Base-by-base conservation (phyloP, 2,113 vertebrate genomes). In the Irena cyanogastra region DNA sequence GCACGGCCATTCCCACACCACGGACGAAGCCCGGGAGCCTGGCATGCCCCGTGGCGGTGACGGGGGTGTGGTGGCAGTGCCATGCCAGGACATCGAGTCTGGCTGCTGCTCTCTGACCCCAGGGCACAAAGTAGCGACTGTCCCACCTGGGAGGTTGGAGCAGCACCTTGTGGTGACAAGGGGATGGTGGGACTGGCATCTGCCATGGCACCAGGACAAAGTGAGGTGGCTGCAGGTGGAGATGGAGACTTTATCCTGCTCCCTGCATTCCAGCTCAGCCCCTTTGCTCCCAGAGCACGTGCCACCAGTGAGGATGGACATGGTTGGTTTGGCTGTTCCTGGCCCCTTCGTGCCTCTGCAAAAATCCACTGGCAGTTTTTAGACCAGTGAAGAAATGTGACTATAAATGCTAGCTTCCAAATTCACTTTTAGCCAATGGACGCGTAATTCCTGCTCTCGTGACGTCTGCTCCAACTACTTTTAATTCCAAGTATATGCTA, bases 301-400 rank as follows among this genome's bases (percentile, higher is more conserved):
- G 0, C 0, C 30, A 56, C 79, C 83, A 52, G 35, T 1, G 3
- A 64, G 50, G 83, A 35, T 3, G 26, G 1, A 0, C 22, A 0
- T 1, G 5, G 0, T 1, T 6, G 13, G 5, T 54, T 53, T 70
- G 79, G 87, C 68, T 69, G 24, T 0, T 37, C 26, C 79, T 41
- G 27, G 6, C 23, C 53, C 35, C 54, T 45, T 45, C 7, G 22
- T 23, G 57, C 41, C 60, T 79, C 49, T 42, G 52, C 45, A 85
- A 76, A 84, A 82, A 75, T n/a, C 31, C n/a, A 16, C 70, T 53
- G 3, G 1, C 45, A 20, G 42, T 8, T 54, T 59, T 61, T 24
- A 61, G 60, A 42, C 30, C n/a, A 50, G 87, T 53, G 39, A 44
- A 45, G 33, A 82, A 88, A 65, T 11, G 27, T 35, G 27, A 23